Base-by-base conservation (phyloP, 2,113 vertebrate genomes). In the Dasypus novemcinctus region DNA sequence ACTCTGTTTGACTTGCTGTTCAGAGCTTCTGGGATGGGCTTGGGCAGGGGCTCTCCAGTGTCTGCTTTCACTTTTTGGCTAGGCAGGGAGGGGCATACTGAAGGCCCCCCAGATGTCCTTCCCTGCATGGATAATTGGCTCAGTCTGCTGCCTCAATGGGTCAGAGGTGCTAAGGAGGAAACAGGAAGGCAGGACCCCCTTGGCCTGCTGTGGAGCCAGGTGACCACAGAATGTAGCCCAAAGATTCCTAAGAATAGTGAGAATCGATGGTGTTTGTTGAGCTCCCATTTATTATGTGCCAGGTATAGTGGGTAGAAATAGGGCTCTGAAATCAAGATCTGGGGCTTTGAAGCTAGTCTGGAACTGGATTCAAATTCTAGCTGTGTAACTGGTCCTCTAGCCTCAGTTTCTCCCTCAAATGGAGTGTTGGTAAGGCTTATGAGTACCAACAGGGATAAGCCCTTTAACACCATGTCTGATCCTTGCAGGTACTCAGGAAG, bases 81-180 rank as follows among this genome's bases (percentile, higher is more conserved):
- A 52, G 63, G 33, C 15, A 57, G 54, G 54, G 54, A 57, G 5
- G 54, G 54, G 54, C 54, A 57, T 3, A 57, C 8, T 49, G 46
- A n/a, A 31, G 36, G 61, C 12, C 17, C 59, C 23, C n/a, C 20
- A n/a, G 5, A 1, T 23, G 38, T 3, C 43, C 31, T 59, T 69
- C 23, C 59, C 66, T 54, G 6, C 15, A 41, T 36, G 33, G 49
- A 31, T 3, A 85, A 10, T 82, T 21, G 25, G 21, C 9, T 29
- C 23, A 25, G 31, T 23, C 7, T 89, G 33, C 41, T 41, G 63
- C 15, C 33, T 20, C 43, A 8, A 4, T 59, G 79, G 13, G 49
- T 5, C 21, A 5, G 0, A 0, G 3, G n/a, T 21, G 38, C 33
- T 66, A 31, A 17, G 15, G 27, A 13, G 13, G 41, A 1, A 81